phyloP scores from a whole-genome alignment of 2,888 invertebrate genomes.

The Lepas anatifera region DNA sequence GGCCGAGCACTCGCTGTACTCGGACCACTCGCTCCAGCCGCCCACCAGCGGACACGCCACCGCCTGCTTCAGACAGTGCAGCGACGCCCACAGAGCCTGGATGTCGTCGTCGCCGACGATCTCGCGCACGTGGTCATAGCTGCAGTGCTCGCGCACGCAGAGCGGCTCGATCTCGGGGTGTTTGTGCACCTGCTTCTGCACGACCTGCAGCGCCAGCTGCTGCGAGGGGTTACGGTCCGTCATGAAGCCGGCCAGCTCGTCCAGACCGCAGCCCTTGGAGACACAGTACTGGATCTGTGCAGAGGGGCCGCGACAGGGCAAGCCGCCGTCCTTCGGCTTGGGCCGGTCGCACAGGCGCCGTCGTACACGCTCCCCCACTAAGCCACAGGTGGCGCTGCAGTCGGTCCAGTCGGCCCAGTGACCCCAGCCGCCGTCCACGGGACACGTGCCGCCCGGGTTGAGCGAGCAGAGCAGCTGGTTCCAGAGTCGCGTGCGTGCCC shows the following conservation, averaged over 20 bases:
- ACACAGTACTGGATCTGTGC: constrained; percentile 2
- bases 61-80: constrained; percentile 6
- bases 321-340: neutral
- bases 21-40: constrained; percentile 4
- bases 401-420: neutral
- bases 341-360: constrained; percentile 8
- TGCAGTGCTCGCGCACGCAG: neutral
- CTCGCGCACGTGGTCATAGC: neutral
- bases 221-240: neutral
- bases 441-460: neutral
- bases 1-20: neutral
- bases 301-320: neutral
- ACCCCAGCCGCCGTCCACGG: constrained; percentile 6
- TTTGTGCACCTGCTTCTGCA: neutral
- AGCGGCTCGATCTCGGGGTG: neutral
- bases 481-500: neutral
- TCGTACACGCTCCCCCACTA: neutral
- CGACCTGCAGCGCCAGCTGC: neutral
- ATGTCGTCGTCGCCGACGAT: neutral
- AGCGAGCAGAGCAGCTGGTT: neutral
- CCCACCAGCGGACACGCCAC: constrained; percentile 9
- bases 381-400: constrained; percentile 4
- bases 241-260: neutral
- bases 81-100: constrained; percentile 8
- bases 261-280: neutral